phyloP scores from a whole-genome alignment of 37 sponge, comb jelly and placozoan genomes.

The Chondrilla cf. caribensis region DNA sequence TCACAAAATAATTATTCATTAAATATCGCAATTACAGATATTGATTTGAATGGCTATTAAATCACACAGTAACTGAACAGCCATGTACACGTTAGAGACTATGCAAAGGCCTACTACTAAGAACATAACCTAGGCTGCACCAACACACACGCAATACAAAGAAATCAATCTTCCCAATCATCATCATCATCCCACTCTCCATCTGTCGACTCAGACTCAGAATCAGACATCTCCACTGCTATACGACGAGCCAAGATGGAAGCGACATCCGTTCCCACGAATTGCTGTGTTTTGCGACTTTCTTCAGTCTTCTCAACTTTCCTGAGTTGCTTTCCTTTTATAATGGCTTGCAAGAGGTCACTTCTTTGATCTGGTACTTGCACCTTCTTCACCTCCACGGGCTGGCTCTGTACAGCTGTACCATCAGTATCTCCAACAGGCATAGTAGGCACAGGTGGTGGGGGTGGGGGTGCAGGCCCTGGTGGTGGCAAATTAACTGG shows the following conservation, averaged over 20 bases:
- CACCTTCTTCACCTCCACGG: background rate
- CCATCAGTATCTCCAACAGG: background rate
- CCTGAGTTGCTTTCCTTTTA: slow-evolving; percentile 55
- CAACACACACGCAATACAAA: too few relatives aligned
- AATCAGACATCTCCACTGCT: slow-evolving; percentile 75
- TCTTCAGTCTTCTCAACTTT: slow-evolving; percentile 73
- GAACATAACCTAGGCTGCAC: too few relatives aligned
- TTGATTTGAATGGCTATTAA: too few relatives aligned
- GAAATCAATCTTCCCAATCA: slow-evolving; percentile 41
- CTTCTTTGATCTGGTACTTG: slow-evolving; percentile 15
- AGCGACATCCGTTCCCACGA: slow-evolving; percentile 74
- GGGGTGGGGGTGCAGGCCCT: background rate
- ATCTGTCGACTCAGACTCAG: slow-evolving; percentile 48
- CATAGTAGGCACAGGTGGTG: slow-evolving; percentile 19
- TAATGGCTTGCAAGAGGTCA: slow-evolving; percentile 29
- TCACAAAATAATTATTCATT: too few relatives aligned
- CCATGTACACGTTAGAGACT: too few relatives aligned
- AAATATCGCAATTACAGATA: too few relatives aligned
- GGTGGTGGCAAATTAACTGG: background rate
- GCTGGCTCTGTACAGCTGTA: background rate
- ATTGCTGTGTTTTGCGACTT: slow-evolving; percentile 26
- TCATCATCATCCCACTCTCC: slow-evolving; percentile 46
- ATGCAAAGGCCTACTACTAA: too few relatives aligned
- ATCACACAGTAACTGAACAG: too few relatives aligned
- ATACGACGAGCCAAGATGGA: slow-evolving; percentile 88